Percentiles rank a stretch among this genome's conserved stretches.
These are phyloP conservation scores for Drosophila kanapiae DNA, from an alignment of 1,140 invertebrate genomes.

Conservation along the genomic window DNA sequence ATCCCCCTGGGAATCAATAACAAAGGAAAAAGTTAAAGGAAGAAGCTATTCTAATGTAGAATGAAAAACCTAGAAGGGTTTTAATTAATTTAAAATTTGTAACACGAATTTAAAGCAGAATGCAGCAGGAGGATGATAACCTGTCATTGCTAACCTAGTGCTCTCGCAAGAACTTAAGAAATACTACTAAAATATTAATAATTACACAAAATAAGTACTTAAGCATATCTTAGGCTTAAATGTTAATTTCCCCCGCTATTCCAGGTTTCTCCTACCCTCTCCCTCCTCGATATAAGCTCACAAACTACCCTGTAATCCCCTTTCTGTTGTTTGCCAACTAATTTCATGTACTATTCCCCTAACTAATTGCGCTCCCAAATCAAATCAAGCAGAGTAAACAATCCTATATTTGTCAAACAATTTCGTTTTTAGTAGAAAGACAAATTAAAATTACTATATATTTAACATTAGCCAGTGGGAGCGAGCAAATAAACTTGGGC, in stretches of 20 bases:
- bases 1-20: background rate
- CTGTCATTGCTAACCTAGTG: no score
- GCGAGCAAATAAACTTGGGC: constrained; percentile 52
- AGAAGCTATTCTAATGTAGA: background rate
- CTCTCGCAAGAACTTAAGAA: background rate
- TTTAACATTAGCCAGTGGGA: constrained; percentile 49
- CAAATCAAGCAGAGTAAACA: constrained; percentile 67
- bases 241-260: background rate
- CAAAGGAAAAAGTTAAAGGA: background rate
- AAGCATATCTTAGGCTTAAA: no score
- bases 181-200: background rate
- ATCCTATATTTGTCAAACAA: constrained; percentile 65
- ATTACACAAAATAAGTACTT: background rate
- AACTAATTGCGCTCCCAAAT: constrained; percentile 47
- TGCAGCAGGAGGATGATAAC: no score
- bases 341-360: constrained; percentile 29
- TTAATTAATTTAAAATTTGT: background rate
- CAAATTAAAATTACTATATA: constrained; percentile 78
- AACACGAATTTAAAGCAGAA: no score
- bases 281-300: background rate
- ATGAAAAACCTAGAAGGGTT: background rate
- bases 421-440: constrained; percentile 63
- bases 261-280: constrained; percentile 1
- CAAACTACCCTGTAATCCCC: constrained; percentile 16
- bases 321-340: constrained; percentile 19